Base-by-base conservation (phyloP, 2,113 vertebrate genomes). In the Menidia beryllina region DNA sequence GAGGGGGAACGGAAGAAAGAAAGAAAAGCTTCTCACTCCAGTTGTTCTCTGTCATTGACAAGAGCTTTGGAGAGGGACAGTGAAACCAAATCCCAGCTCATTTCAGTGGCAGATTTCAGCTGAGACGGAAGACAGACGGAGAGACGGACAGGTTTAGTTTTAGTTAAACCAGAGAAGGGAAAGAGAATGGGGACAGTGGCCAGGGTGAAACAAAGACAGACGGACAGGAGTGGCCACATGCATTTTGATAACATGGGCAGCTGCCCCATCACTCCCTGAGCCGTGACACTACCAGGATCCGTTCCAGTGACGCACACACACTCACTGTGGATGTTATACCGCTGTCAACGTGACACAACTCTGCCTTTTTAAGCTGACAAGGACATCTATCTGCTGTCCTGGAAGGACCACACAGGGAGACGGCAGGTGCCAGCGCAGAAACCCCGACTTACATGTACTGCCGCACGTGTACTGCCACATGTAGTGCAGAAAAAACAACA, bases 311-410 rank as follows among this genome's bases (percentile, higher is more conserved):
- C 58, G 70, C 69, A 63, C 24, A 59, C 53, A 41, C 30, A 19
- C 27, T 55, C 49, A 21, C 17, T 20, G 15, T 73, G 15, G 43
- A 66, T 69, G n/a, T 15, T 50, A 47, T 26, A 4, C 27, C 52
- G 69, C n/a, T 76, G 80, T 67, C 74, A 79, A 66, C 57, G 43
- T 3, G 39, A 76, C 77, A 75, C 2, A 26, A 56, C 51, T 79
- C 53, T 77, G 71, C 74, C 74, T 58, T 23, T 87, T 84, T 67
- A 50, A 5, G 58, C 45, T 71, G 85, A 86, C 86, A 80, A 69
- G 86, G 77, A 84, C 75, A 83, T 85, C 66, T 70, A 73, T 84
- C 76, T 58, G 69, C 26, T 23, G 34, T 74, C 80, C 55, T 63
- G 75, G 38, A 73, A 63, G 74, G 47, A 81, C 51, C 72, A 51